Base-by-base conservation (phyloP, 2,797 vertebrate species). In the Silurus aristotelis region DNA sequence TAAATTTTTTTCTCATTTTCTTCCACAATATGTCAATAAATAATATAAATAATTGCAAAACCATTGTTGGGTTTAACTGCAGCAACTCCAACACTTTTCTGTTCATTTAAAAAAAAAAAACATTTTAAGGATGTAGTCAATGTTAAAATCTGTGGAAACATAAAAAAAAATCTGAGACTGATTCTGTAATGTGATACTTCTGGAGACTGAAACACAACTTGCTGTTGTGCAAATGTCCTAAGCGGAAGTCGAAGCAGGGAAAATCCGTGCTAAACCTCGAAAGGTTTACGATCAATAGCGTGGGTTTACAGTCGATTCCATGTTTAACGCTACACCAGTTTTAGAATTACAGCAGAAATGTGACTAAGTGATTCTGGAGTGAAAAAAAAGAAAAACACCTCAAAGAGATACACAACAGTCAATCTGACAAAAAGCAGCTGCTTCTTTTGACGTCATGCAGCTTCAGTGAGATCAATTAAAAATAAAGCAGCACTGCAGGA, bases 351-450 rank as follows among this genome's bases (percentile, higher is more conserved):
- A 58, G 52, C 31, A 80, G 31, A 31, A 82, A 67, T 12, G 58
- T 61, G 71, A 61, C 55, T 48, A 43, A 31, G 63, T 60, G 14
- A 52, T 58, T 43, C 70, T 55, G 12, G 1, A 22, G 64, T 6
- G 22, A 5, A 25, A 6, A 67, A 25, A 76, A 58, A 71, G 17
- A 76, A 20, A 71, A 56, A 84, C 70, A 84, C 64, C 31, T 3
- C 46, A 17, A 19, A 67, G 56, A 10, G 84, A 17, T 48, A 64
- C 68, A 67, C 63, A 86, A 79, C 86, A 79, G 72, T 82, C 52
- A 52, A 15, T 73, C 61, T 81, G 75, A n/a, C 73, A 85, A 82
- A 90, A 64, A 89, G 83, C 88, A 89, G 81, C 89, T 82, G 80
- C 43, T 82, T 22, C 0, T 17, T n/a, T 5, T 67, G 78, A 85